A percentile compares a stretch with the other conserved stretches of the same genome.
Conservation (phyloP, 2,113 vertebrate genomes). For the Amia ocellicauda region DNA sequence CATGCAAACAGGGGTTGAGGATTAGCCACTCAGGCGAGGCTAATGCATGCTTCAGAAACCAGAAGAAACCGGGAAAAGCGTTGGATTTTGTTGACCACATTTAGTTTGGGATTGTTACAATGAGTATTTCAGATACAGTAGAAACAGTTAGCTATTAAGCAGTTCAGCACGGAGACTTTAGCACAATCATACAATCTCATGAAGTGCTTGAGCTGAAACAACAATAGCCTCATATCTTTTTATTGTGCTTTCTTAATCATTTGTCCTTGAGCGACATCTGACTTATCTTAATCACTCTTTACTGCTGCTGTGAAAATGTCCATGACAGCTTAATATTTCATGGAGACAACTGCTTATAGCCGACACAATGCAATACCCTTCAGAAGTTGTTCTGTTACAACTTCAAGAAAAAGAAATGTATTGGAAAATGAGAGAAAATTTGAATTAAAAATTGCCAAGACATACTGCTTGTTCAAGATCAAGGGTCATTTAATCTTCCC, state of each 20-base stretch:
- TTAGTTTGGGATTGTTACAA: not conserved
- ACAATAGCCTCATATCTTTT: conserved; percentile 2
- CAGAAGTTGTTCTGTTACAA: not conserved
- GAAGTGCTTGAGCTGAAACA: not conserved
- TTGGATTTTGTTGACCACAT: too few relatives aligned
- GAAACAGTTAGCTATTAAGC: not conserved
- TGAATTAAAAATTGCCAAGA: too few relatives aligned
- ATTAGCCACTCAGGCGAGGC: too few relatives aligned
- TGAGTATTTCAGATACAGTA: not conserved
- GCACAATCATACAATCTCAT: not conserved
- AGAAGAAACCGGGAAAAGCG: too few relatives aligned
- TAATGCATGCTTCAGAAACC: too few relatives aligned
- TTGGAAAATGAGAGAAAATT: too few relatives aligned
- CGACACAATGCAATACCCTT: not conserved
- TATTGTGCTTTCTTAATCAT: not conserved
- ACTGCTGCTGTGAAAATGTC: not conserved
- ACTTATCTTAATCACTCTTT: conserved; percentile 9
- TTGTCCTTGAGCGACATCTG: not conserved
- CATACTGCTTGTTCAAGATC: too few relatives aligned
- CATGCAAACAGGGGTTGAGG: too few relatives aligned
- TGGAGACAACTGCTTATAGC: not conserved
- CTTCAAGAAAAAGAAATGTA: not conserved
- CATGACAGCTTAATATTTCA: conserved; percentile 2
- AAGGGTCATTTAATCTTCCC: too few relatives aligned
- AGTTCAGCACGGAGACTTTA: not conserved